These are phyloP conservation scores for Blastomussa wellsi DNA, from an alignment of 92 coral and sea anemone species.

Conservation along the genomic window DNA sequence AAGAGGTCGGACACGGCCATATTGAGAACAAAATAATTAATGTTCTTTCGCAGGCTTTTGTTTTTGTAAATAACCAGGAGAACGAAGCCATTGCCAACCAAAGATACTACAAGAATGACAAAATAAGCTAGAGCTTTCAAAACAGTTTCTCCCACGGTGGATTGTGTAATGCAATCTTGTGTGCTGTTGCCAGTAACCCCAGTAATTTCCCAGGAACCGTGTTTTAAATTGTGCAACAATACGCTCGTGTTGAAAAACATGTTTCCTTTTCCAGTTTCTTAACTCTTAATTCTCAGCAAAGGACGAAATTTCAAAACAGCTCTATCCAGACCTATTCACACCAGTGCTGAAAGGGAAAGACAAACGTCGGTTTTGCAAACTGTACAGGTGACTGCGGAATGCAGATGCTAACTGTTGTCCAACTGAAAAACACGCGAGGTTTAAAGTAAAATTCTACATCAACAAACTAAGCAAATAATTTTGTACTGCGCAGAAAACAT, in stretches of 20 bases:
- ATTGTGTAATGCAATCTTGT: background rate
- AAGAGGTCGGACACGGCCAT: conserved; percentile 34
- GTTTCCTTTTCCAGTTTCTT: background rate
- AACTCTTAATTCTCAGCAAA: background rate
- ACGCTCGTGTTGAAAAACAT: background rate
- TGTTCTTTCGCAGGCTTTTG: conserved; percentile 10
- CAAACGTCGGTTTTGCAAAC: background rate
- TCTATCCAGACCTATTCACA: background rate
- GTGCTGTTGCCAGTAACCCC: background rate
- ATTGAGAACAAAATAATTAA: conserved; percentile 16
- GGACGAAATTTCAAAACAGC: background rate
- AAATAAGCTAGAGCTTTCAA: conserved; percentile 16
- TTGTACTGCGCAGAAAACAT: too few species aligned
- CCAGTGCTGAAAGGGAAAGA: background rate
- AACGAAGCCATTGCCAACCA: conserved; percentile 21
- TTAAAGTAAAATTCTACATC: background rate
- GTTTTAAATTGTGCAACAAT: background rate
- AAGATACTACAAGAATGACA: conserved; percentile 18
- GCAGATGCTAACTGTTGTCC: background rate
- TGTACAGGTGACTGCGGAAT: background rate
- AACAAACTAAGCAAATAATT: background rate
- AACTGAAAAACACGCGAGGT: background rate
- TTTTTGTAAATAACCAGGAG: conserved; percentile 23
- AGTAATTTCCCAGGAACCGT: background rate
- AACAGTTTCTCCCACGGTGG: background rate